Base-by-base conservation (phyloP, 2,113 vertebrate genomes). In the Prunella fulvescens region DNA sequence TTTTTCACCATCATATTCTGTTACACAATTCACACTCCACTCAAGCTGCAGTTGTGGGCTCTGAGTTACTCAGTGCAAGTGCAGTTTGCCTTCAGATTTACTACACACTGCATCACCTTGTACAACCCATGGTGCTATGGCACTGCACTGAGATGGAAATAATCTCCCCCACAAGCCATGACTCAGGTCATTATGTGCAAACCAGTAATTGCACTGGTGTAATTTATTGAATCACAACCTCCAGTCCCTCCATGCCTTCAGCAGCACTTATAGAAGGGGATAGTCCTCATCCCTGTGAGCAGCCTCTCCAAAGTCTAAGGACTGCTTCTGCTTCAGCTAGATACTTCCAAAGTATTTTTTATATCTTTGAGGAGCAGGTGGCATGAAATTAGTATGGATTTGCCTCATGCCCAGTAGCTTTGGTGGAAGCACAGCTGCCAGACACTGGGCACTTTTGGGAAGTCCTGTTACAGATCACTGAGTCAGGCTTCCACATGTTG, bases 111-210 rank as follows among this genome's bases (percentile, higher is more conserved):
- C 57, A 91, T 67, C 40, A 10, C 56, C 53, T 50, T 71, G 42
- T 77, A 54, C 65, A 92, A 35, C 81, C 66, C 93, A 80, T 48
- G 3, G 67, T 5, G 47, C 39, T 50, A 39, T 1, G 0, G 64
- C 61, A 54, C 60, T 65, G 42, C 6, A 3, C 53, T 1, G 4
- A 61, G 56, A 44, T 67, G 66, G 79, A 81, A 92, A 88, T 28
- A 77, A 40, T 2, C 64, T 33, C 47, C 84, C 51, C 60, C 69
- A 26, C 74, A 67, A 86, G 40, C 48, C 31, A 8, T 74, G 69
- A 90, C 74, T 96, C 88, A 83, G 71, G 85, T 58, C 60, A 94
- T 93, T 96, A 74, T 62, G 64, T 86, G 51, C 82, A 94, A 95
- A 88, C 14, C 60, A 74, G 48, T 92, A 86, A 74, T 86, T 37